Evolutionary conservation across 2,113 vertebrate species (phyloP).

Genomic region (Gadus chalcogrammus): DNA sequence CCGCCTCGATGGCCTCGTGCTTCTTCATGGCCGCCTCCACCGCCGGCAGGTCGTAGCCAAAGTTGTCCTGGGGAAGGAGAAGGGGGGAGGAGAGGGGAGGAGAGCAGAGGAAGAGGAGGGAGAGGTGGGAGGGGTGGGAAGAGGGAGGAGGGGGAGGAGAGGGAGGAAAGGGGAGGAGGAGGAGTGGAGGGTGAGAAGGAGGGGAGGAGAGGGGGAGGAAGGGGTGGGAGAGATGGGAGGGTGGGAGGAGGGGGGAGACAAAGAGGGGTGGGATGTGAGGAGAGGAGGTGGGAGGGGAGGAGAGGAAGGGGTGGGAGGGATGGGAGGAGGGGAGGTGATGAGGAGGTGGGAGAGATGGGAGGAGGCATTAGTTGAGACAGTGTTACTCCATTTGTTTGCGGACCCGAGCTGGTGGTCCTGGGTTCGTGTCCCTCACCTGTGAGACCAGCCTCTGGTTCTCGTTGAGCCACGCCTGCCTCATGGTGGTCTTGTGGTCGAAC

Average conservation of each 20-base stretch:
- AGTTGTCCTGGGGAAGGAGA: constrained; percentile 81
- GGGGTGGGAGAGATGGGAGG: neutral
- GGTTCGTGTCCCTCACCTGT: constrained; percentile 72
- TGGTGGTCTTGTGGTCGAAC: constrained; percentile 91
- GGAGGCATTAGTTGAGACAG: neutral
- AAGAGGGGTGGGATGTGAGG: neutral
- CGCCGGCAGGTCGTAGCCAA: constrained; percentile 90
- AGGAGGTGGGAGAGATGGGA: neutral
- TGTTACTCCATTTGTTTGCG: neutral
- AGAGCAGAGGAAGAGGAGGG: too few relatives aligned
- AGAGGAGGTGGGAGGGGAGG: neutral
- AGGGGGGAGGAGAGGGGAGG: too few relatives aligned
- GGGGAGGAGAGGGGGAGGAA: neutral
- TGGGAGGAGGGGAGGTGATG: too few relatives aligned
- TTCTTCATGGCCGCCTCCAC: constrained; percentile 98
- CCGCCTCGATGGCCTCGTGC: constrained; percentile 93
- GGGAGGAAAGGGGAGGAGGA: too few relatives aligned
- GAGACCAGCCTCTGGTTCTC: constrained; percentile 95
- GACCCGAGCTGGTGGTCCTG: neutral
- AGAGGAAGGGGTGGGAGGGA: too few relatives aligned
- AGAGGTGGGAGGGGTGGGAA: too few relatives aligned
- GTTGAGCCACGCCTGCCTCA: constrained; percentile 94
- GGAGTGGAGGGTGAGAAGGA: too few relatives aligned
- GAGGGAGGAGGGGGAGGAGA: neutral
- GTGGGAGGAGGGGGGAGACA: neutral